Evolutionary conservation across 2,888 invertebrate species (phyloP), one percentile per base, ranked within the genome.

Genomic region (Endotricha flammealis): DNA sequence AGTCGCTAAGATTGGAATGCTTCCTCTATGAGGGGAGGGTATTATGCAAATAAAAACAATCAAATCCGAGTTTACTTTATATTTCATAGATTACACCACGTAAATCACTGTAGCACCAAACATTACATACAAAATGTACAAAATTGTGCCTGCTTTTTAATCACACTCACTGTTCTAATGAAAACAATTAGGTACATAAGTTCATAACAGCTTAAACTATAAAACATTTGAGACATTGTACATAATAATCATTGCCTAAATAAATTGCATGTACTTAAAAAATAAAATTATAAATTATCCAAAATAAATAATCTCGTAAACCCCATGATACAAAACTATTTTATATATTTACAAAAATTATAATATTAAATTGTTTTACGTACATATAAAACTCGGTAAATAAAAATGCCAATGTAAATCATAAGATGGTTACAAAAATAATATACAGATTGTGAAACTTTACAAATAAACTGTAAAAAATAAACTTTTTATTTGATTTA

Each of bases 71-170:
- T 50, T 30, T 42, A 36, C 48, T 54, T 61, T 70, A 58, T 73
- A 67, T 70, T 73, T 60, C 57, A 66, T 69, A 66, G 63, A 70
- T 66, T 81, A 79, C 75, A 81, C 80, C 67, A 68, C 64, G 57
- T 71, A 71, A 73, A 76, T 72, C 72, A 73, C 72, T 76, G 69
- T 83, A 85, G 83, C 83, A 85, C 83, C 83, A 79, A 78, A 80
- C 69, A 80, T 82, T 81, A 82, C 75, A 75, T 81, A 82, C 70
- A 80, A 82, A 78, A 81, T 81, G 78, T 85, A 83, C 79, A 83
- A 83, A 83, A 81, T 83, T 82, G 82, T 83, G 83, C 81, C 67
- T 63, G 56, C 61, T 64, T 52, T 57, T 49, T 57, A 41, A 45
- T 52, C 51, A 51, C 50, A 44, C 39, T 24, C 36, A 38, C 27